Evolutionary conservation across 1,140 invertebrate genomes (phyloP).

Genomic region (Macrosteles quadrilineatus): DNA sequence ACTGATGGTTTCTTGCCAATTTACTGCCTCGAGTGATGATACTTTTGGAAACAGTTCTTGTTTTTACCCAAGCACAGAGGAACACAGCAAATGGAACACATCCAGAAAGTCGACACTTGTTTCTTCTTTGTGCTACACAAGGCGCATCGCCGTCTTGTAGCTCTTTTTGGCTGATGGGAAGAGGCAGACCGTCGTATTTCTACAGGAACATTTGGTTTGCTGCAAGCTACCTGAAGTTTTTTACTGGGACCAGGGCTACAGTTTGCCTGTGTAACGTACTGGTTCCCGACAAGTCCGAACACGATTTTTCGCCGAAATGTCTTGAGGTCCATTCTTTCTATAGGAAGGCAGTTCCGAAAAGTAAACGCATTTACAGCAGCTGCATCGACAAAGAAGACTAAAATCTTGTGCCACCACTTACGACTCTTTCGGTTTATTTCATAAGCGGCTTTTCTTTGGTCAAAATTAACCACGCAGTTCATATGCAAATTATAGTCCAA

Average conservation of each 20-base stretch:
- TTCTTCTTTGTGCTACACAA: conserved; percentile 39
- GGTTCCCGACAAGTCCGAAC: not conserved
- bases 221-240: conserved; percentile 21
- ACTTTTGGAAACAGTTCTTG: conserved; percentile 31
- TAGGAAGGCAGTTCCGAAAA: conserved; percentile 36
- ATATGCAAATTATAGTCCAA: conserved; percentile 50
- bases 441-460: conserved; percentile 47
- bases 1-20: no score
- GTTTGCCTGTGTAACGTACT: not conserved
- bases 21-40: no score
- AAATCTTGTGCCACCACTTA: conserved; percentile 50
- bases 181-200: conserved; percentile 30
- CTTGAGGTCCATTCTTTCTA: conserved; percentile 21
- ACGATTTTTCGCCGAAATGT: conserved; percentile 19
- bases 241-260: not conserved
- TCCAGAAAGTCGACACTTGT: conserved; percentile 28
- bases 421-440: conserved; percentile 46
- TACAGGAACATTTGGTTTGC: conserved; percentile 30
- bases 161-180: conserved; percentile 32
- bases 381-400: conserved; percentile 47
- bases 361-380: conserved; percentile 45
- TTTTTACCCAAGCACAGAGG: conserved; percentile 31
- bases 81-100: conserved; percentile 22
- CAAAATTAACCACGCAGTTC: conserved; percentile 49
- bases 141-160: conserved; percentile 36